Base-by-base conservation (phyloP, 2,113 vertebrate species). In the Diadophis punctatus region DNA sequence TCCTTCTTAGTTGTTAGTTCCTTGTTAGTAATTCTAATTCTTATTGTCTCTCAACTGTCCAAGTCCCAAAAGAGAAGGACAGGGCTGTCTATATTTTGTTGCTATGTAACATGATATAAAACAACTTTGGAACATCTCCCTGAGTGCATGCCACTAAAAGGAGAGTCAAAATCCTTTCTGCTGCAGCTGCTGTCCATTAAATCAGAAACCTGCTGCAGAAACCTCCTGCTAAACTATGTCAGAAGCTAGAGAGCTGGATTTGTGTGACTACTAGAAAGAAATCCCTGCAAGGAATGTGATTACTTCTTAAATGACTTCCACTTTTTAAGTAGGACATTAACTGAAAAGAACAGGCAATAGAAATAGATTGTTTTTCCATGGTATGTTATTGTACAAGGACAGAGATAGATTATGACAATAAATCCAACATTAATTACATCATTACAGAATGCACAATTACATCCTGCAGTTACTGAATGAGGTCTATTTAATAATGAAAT, bases 101-200 rank as follows among this genome's bases (percentile, higher is more conserved):
- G 95, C 96, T 96, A 63, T 97, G 97, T 97, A 97, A 97, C 90
- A 86, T 90, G 97, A 96, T 96, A 97, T 93, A 96, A 97, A 97
- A 93, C 95, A 96, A 95, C 95, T 94, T 93, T 95, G 94, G 93
- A 95, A 94, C 63, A 93, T 93, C 91, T 95, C 93, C 91, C 94
- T 94, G 94, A 93, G 85, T 52, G 63, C 93, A 58, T 18, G 93
- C 95, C 95, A 96, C 91, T 92, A 95, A 93, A 96, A 95, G 92
- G 74, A 60, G 92, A 86, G 92, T 94, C 96, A 94, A 95, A 97
- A 96, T 97, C 95, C 95, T 92, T 93, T 92, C 91, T 8, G 55
- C 96, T 93, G 92, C 96, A 96, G 96, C 96, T 97, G 96, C 93
- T 97, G 87, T 86, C 91, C 96, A 93, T 91, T 97, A 98, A 98